phyloP scores from a whole-genome alignment of 2,797 vertebrate species.

The Pseudochromis fuscus region DNA sequence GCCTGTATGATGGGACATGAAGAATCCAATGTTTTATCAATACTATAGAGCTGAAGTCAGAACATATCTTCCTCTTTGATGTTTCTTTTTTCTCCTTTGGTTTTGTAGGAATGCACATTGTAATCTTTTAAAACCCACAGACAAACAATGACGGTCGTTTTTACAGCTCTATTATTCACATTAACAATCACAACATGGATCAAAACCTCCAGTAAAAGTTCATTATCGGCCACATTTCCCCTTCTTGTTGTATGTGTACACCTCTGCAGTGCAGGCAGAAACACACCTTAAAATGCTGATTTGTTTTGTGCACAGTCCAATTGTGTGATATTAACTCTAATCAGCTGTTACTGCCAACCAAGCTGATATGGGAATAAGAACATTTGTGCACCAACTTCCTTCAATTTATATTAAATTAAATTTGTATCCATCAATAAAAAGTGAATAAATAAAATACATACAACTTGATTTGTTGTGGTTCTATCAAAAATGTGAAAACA shows the following conservation, averaged over 20 bases:
- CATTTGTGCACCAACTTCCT: too few species aligned
- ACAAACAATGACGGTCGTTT: not conserved
- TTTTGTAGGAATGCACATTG: too few species aligned
- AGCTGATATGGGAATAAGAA: too few species aligned
- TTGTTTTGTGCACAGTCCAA: not conserved
- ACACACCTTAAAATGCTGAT: too few species aligned
- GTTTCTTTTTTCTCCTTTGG: not conserved
- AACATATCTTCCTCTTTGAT: not conserved
- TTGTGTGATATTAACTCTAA: not conserved
- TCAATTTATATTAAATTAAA: too few species aligned
- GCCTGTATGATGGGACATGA: not conserved
- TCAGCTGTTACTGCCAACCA: too few species aligned
- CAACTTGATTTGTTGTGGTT: not conserved
- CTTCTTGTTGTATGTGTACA: too few species aligned
- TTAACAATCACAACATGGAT: conserved; percentile 14
- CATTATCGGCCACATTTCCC: not conserved
- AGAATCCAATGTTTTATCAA: not conserved
- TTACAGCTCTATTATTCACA: not conserved
- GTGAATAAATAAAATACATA: not conserved
- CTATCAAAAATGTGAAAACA: not conserved
- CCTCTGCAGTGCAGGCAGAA: not conserved
- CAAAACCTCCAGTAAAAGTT: conserved; percentile 11
- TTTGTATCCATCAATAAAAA: not conserved
- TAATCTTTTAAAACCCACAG: too few species aligned
- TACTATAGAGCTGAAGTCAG: not conserved